Evolutionary conservation across 2,113 vertebrate species (phyloP).

Genomic region (Poeciliopsis prolifica): DNA sequence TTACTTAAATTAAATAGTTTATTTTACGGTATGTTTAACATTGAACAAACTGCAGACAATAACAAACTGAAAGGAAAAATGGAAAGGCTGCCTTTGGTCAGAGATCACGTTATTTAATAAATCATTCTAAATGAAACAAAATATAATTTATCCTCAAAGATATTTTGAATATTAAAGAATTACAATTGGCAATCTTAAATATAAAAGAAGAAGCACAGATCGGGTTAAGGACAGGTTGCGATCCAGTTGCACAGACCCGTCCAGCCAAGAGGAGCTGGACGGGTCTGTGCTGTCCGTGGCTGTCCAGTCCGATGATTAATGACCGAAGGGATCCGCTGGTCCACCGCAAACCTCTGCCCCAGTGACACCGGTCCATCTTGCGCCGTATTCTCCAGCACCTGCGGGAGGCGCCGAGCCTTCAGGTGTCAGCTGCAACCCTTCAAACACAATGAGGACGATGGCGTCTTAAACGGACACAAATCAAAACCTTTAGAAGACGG

Average conservation of each 20-base stretch:
- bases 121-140: not conserved
- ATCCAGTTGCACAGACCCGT: conserved; percentile 43
- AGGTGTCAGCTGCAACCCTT: not conserved
- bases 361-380: conserved; percentile 69
- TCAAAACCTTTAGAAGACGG: not conserved
- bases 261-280: conserved; percentile 76
- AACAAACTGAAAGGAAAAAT: conserved; percentile 27
- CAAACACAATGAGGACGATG: not conserved
- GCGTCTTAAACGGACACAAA: not conserved
- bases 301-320: conserved; percentile 91
- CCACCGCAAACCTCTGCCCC: conserved; percentile 60
- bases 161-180: not conserved
- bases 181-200: not conserved
- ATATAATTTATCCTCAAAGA: conserved; percentile 11
- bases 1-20: not conserved
- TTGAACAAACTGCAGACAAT: no score
- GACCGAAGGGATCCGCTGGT: conserved; percentile 83
- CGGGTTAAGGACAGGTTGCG: conserved; percentile 60
- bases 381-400: conserved; percentile 49
- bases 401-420: conserved; percentile 38
- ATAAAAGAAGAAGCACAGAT: conserved; percentile 14
- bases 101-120: conserved; percentile 22
- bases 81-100: conserved; percentile 29
- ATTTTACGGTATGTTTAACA: not conserved
- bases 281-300: conserved; percentile 80